Conservation (phyloP, 1,140 invertebrate genomes). For the Hydropsyche tenuis region DNA sequence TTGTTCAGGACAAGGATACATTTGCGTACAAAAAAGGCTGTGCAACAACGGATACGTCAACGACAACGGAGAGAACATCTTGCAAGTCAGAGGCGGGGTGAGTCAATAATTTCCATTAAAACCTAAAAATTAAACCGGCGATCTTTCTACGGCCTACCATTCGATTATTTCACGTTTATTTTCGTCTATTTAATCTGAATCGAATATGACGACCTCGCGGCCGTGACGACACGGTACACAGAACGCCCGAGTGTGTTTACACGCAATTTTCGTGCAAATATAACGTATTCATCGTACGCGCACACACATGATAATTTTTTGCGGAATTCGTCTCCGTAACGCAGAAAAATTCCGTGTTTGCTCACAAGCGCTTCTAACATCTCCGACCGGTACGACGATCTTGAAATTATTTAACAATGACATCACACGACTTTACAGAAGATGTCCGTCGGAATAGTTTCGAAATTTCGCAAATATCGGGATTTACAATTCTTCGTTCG, state of each 20-base stretch:
- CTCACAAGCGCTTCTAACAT: not conserved
- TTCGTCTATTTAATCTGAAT: not conserved
- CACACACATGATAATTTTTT: not conserved
- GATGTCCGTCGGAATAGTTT: not conserved
- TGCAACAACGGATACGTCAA: slow-evolving; percentile 66
- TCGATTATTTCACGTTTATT: not conserved
- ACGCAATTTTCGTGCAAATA: slow-evolving; percentile 20
- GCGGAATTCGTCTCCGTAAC: not conserved
- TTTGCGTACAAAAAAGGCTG: slow-evolving; percentile 64
- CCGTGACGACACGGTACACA: not conserved
- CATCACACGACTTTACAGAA: slow-evolving; percentile 19
- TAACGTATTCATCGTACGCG: not conserved
- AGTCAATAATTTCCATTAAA: too few species aligned
- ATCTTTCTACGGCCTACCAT: too few species aligned
- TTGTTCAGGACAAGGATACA: slow-evolving; percentile 63
- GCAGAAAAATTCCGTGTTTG: slow-evolving; percentile 4
- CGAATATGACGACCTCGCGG: not conserved
- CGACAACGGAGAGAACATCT: slow-evolving; percentile 57
- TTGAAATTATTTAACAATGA: slow-evolving; percentile 28
- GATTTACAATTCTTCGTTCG: too few species aligned
- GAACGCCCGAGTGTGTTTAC: not conserved
- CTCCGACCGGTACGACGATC: slow-evolving; percentile 27
- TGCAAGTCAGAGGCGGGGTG: slow-evolving; percentile 59
- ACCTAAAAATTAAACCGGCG: too few species aligned
- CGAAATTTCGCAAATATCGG: too few species aligned